phyloP scores from a whole-genome alignment of 2,797 vertebrate species.

The Poeciliopsis gracilis region DNA sequence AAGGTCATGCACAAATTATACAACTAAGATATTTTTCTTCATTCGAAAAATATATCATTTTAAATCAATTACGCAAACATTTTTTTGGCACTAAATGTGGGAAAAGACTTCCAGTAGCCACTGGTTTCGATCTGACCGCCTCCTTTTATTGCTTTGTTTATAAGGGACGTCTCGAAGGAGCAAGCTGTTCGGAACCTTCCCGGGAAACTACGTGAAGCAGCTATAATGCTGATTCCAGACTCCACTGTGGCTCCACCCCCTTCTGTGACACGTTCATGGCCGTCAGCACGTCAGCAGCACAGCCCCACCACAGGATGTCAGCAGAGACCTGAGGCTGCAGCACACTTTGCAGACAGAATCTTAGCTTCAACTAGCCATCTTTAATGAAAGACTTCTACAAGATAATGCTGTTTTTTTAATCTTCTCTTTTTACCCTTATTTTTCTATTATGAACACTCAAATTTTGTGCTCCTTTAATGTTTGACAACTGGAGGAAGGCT shows the following conservation, averaged over 20 bases:
- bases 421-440: slow-evolving; percentile 69
- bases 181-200: slow-evolving; percentile 98
- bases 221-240: slow-evolving; percentile 86
- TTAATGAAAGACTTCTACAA: slow-evolving; percentile 66
- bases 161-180: slow-evolving; percentile 97
- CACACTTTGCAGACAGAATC: slow-evolving; percentile 69
- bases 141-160: slow-evolving; percentile 32
- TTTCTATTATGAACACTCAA: slow-evolving; percentile 63
- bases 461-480: slow-evolving; percentile 57
- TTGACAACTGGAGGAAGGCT: slow-evolving; percentile 37
- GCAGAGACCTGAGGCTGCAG: slow-evolving; percentile 30
- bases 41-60: not conserved
- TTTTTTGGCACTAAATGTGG: not conserved
- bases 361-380: slow-evolving; percentile 82
- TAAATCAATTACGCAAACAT: not conserved
- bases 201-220: slow-evolving; percentile 98
- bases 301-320: slow-evolving; percentile 49
- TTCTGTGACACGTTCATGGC: slow-evolving; percentile 45
- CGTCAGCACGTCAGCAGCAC: slow-evolving; percentile 43
- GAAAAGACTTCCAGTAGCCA: not conserved
- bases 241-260: slow-evolving; percentile 35
- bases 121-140: slow-evolving; percentile 2
- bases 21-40: not conserved
- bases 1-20: not conserved
- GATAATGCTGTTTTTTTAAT: slow-evolving; percentile 56